Base-by-base conservation (phyloP, 2,888 invertebrate species). In the Parochlus steinenii region DNA sequence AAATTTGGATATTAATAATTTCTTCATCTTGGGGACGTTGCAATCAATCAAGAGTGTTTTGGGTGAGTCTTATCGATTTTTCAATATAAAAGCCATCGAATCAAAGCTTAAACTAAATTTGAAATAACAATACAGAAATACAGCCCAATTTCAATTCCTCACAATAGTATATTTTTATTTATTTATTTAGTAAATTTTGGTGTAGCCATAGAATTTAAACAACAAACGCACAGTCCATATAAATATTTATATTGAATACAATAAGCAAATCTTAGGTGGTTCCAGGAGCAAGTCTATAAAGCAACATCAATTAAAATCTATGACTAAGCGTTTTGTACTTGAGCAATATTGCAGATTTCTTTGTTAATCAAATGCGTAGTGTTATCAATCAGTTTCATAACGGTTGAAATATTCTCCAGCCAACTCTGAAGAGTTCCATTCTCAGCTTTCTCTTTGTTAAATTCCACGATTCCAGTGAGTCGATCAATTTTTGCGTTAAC, bases 291-390 rank as follows among this genome's bases (percentile, higher is more conserved):
- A n/a, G n/a, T n/a, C n/a, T n/a, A n/a, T n/a, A n/a, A n/a, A n/a
- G n/a, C n/a, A n/a, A n/a, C n/a, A n/a, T n/a, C n/a, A n/a, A n/a
- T n/a, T n/a, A n/a, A n/a, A n/a, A n/a, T n/a, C n/a, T n/a, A n/a
- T n/a, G n/a, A n/a, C n/a, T n/a, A n/a, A n/a, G n/a, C n/a, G n/a
- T n/a, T n/a, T n/a, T n/a, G n/a, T n/a, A n/a, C n/a, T n/a, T n/a
- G n/a, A n/a, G n/a, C n/a, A n/a, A n/a, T n/a, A n/a, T n/a, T n/a
- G n/a, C n/a, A n/a, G n/a, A n/a, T n/a, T n/a, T 92, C 90, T 53
- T 90, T 90, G 60, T 90, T 90, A 55, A 92, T 90, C 35, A 90
- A 68, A 63, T 92, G 90, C 15, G 86, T 89, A 1, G 89, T 86
- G 52, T 86, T 82, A 60, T 87, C 87, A 24, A 92, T 83, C 12